Conservation (phyloP, 2,888 invertebrate genomes). For the Coelinius sp. region DNA sequence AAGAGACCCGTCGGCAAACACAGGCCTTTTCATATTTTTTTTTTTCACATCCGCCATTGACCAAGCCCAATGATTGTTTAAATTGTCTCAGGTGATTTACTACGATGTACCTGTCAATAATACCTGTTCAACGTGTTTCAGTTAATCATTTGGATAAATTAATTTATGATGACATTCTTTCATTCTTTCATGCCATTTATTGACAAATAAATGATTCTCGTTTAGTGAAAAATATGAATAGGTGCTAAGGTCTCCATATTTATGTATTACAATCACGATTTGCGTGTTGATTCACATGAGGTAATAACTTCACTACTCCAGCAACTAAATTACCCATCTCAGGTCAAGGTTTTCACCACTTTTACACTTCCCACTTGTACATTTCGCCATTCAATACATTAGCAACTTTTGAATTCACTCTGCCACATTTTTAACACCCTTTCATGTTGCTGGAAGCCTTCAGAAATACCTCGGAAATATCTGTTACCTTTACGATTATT, state of each 20-base stretch:
- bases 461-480: background rate
- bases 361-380: background rate
- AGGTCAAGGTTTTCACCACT: constrained; percentile 15
- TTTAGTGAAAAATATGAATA: constrained; percentile 1
- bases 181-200: no score
- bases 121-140: background rate
- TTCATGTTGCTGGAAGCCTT: background rate
- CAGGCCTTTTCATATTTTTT: background rate
- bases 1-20: constrained; percentile 2
- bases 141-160: background rate
- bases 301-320: background rate
- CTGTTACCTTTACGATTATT: background rate
- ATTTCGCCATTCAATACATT: constrained; percentile 5
- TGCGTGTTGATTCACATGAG: constrained; percentile 38
- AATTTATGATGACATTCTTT: no score
- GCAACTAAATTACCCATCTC: background rate
- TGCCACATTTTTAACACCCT: constrained; percentile 4
- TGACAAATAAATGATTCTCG: no score
- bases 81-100: constrained; percentile 10
- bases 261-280: constrained; percentile 26
- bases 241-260: constrained; percentile 29
- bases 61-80: constrained; percentile 1
- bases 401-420: constrained; percentile 12
- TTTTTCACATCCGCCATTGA: constrained; percentile 18
- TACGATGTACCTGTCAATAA: constrained; percentile 10